These are phyloP conservation scores for Varroa destructor DNA, from an alignment of 1,140 invertebrate genomes.

Conservation along the genomic window DNA sequence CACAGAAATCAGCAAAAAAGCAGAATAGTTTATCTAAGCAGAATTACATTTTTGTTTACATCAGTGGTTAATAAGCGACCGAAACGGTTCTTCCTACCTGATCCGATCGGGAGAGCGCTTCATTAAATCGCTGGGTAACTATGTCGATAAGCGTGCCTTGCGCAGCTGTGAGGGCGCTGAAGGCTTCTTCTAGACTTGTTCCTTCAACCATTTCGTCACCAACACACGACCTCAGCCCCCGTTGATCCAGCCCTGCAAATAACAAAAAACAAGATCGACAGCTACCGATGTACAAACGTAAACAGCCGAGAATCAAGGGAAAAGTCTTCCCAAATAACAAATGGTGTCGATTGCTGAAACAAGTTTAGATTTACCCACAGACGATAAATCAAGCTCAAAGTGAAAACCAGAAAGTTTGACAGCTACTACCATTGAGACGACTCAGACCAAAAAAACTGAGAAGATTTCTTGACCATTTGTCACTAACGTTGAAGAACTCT, in stretches of 20 bases:
- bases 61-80: no score
- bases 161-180: conserved; percentile 71
- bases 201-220: conserved; percentile 41
- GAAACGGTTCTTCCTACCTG: conserved; percentile 38
- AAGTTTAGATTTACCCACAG: no score
- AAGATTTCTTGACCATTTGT: no score
- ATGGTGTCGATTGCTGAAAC: no score
- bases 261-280: background rate
- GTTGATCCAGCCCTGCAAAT: conserved; percentile 29
- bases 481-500: no score
- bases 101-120: conserved; percentile 76
- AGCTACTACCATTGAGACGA: no score
- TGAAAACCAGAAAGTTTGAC: no score
- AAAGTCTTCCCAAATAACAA: no score
- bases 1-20: conserved; percentile 30
- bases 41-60: no score
- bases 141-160: conserved; percentile 58
- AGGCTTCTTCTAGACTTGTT: conserved; percentile 57
- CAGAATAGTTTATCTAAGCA: no score
- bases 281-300: conserved; percentile 44
- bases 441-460: no score
- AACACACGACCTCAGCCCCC: conserved; percentile 30
- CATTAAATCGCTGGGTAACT: conserved; percentile 70
- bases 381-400: no score
- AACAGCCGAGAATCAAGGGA: conserved; percentile 38